These are phyloP conservation scores for Drosophila eohydei DNA, from an alignment of 2,888 invertebrate species.

Conservation along the genomic window DNA sequence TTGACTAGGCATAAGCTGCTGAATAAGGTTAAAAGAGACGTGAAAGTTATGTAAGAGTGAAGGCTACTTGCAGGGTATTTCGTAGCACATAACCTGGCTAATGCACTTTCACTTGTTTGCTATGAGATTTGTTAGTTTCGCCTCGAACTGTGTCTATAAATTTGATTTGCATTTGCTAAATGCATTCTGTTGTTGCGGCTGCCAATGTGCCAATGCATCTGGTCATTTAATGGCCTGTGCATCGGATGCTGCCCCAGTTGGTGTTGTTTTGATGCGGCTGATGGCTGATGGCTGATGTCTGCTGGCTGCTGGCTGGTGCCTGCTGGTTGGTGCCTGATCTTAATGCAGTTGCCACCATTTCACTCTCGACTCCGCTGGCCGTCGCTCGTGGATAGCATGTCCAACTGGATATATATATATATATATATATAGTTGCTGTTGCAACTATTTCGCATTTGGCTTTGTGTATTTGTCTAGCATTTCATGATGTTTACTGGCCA, in stretches of 20 bases:
- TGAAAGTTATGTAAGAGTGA: too few species aligned
- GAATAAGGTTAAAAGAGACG: too few species aligned
- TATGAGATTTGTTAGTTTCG: conserved; percentile 5
- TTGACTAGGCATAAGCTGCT: too few species aligned
- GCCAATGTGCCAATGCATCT: conserved; percentile 25
- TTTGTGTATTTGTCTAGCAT: conserved; percentile 71
- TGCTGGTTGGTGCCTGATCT: conserved; percentile 18
- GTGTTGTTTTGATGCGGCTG: conserved; percentile 20
- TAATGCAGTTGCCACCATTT: conserved; percentile 46
- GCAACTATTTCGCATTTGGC: conserved; percentile 27
- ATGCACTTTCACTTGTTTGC: conserved; percentile 1
- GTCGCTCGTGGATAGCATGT: conserved; percentile 22
- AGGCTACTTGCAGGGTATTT: neutral
- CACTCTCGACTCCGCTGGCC: conserved; percentile 13
- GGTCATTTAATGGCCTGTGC: conserved; percentile 40
- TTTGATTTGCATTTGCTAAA: conserved; percentile 47
- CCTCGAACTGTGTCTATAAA: conserved; percentile 33
- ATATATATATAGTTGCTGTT: conserved; percentile 4
- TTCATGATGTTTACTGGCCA: conserved; percentile 73
- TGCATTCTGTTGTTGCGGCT: conserved; percentile 43
- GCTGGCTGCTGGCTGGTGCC: neutral
- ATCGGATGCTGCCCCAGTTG: conserved; percentile 19
- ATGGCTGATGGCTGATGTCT: conserved; percentile 12
- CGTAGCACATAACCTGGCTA: neutral
- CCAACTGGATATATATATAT: conserved; percentile 4